Conservation (phyloP, 2,888 invertebrate genomes). For the Drosophila cognata region DNA sequence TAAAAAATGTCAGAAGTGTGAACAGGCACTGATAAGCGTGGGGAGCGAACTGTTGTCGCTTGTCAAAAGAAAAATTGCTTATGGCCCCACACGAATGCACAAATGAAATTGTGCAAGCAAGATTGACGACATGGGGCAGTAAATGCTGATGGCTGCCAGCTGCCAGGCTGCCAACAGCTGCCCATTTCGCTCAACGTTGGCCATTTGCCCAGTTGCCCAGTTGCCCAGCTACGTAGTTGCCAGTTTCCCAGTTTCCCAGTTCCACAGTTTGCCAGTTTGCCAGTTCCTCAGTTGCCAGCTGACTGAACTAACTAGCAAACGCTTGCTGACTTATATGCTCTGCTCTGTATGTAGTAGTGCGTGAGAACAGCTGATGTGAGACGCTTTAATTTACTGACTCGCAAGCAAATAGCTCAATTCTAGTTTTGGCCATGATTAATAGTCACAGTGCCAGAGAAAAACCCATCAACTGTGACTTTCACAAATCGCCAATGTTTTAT, state of each 20-base stretch:
- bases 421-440: constrained; percentile 11
- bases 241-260: background rate
- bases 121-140: constrained; percentile 42
- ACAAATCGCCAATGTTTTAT: background rate
- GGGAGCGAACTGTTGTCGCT: constrained; percentile 40
- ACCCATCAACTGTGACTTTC: background rate
- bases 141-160: constrained; percentile 40
- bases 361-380: constrained; percentile 9
- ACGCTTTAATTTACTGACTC: constrained; percentile 6
- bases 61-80: constrained; percentile 58
- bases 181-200: background rate
- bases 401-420: constrained; percentile 27
- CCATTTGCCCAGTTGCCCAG: background rate
- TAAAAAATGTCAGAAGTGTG: constrained; percentile 52
- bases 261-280: background rate
- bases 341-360: background rate
- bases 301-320: constrained; percentile 7
- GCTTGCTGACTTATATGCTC: background rate
- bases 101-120: constrained; percentile 60
- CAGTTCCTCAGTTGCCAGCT: background rate
- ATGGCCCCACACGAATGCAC: constrained; percentile 58
- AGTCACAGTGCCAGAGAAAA: background rate
- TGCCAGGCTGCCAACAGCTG: constrained; percentile 6
- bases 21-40: constrained; percentile 58
- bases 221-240: background rate